phyloP scores from a whole-genome alignment of 30 jellyfish, hydroid and myxozoan genomes.

The Pelagia noctiluca region DNA sequence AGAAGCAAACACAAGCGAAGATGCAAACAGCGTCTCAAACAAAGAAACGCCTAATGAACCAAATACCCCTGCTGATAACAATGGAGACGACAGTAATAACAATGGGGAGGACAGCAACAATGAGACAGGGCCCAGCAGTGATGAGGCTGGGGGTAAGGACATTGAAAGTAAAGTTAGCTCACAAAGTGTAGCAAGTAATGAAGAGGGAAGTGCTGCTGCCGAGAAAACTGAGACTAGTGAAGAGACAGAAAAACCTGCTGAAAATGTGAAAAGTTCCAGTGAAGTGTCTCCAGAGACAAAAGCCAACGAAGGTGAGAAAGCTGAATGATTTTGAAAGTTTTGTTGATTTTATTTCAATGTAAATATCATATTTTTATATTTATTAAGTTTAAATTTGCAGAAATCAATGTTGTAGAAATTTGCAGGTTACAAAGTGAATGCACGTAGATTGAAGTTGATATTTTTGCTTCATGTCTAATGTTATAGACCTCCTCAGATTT shows the following conservation, averaged over 20 bases:
- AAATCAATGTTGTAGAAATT: too few relatives aligned
- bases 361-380: slow-evolving; percentile 17
- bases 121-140: slow-evolving; percentile 5
- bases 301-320: slow-evolving; percentile 22
- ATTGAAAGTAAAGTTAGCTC: background rate
- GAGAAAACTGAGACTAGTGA: background rate
- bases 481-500: too few relatives aligned
- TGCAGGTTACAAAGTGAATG: too few relatives aligned
- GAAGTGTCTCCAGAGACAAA: background rate
- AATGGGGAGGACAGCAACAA: background rate
- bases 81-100: background rate
- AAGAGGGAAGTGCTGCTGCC: slow-evolving; percentile 2
- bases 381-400: too few relatives aligned
- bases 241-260: slow-evolving; percentile 11
- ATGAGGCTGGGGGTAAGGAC: background rate
- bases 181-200: background rate
- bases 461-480: too few relatives aligned
- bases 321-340: background rate
- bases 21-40: background rate
- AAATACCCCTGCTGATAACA: background rate
- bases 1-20: background rate
- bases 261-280: background rate
- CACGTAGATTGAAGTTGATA: too few relatives aligned
- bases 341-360: slow-evolving; percentile 2
- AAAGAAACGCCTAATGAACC: background rate